A percentile compares a stretch with the other conserved stretches of the same genome.
These are phyloP conservation scores for Dermatemys mawii DNA, from an alignment of 2,113 vertebrate species.

Conservation along the genomic window DNA sequence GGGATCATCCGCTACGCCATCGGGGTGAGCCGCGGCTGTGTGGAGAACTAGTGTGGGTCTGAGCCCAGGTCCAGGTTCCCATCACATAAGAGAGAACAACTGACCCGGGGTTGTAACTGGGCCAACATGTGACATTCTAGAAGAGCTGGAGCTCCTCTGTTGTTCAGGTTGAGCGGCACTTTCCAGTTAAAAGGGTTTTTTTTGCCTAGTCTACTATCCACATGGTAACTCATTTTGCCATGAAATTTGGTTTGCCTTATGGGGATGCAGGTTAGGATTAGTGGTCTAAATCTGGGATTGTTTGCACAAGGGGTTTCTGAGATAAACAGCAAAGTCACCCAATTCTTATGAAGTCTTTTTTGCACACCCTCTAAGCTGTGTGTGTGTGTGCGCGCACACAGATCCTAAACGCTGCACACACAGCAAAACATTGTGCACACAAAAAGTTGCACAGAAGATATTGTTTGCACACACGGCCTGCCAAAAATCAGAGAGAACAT, in stretches of 20 bases:
- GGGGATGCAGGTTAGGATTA: not conserved
- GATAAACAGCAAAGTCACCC: not conserved
- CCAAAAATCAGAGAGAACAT: too few relatives aligned
- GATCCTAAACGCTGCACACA: too few relatives aligned
- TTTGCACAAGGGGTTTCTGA: not conserved
- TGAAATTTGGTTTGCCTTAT: not conserved
- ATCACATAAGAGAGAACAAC: not conserved
- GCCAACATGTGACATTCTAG: not conserved
- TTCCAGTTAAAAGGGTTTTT: too few relatives aligned
- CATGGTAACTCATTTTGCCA: not conserved
- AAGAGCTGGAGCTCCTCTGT: not conserved
- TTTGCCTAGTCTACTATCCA: too few relatives aligned
- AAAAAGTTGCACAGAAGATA: too few relatives aligned
- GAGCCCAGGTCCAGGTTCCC: not conserved
- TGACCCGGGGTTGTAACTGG: not conserved
- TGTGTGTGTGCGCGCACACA: too few relatives aligned
- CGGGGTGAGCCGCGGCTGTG: constrained; percentile 55
- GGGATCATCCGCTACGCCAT: constrained; percentile 61
- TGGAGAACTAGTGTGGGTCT: not conserved
- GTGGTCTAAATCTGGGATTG: not conserved
- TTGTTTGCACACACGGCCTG: too few relatives aligned
- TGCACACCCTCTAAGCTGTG: too few relatives aligned
- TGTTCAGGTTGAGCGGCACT: rapidly evolving
- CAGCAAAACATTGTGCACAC: too few relatives aligned
- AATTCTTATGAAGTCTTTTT: not conserved